Conservation (phyloP, 2,797 vertebrate genomes). For the Morus bassanus region DNA sequence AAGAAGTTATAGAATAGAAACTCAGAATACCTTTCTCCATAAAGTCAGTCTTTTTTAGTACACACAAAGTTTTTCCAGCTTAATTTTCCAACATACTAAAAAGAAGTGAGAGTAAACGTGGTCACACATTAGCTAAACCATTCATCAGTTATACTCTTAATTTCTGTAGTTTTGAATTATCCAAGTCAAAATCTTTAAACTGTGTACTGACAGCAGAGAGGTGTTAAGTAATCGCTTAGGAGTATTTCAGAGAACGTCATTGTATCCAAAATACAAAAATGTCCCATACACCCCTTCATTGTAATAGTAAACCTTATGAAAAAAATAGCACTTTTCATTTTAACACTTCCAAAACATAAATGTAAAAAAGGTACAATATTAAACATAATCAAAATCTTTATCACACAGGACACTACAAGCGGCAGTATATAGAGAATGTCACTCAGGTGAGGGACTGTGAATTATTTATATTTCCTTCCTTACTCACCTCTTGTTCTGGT, state of each 20-base stretch:
- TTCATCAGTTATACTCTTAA: not conserved
- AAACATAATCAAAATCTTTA: not conserved
- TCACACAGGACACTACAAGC: not conserved
- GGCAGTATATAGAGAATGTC: not conserved
- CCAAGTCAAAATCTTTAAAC: not conserved
- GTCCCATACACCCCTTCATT: not conserved
- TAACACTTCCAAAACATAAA: not conserved
- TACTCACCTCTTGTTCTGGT: not conserved
- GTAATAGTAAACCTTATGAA: not conserved
- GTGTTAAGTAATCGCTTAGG: not conserved
- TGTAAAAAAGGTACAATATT: not conserved
- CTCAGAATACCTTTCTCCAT: not conserved
- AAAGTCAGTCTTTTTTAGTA: not conserved
- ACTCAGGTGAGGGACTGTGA: not conserved
- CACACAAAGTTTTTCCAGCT: not conserved
- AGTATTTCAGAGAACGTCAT: not conserved
- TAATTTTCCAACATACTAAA: not conserved
- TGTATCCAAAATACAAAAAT: not conserved
- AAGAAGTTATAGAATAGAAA: not conserved
- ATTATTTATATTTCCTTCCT: not conserved
- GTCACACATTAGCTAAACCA: not conserved
- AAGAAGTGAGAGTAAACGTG: not conserved
- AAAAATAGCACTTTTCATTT: not conserved
- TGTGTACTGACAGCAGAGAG: not conserved
- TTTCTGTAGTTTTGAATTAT: not conserved